These are phyloP conservation scores for Acipenser transmontanus DNA, from an alignment of 2,797 vertebrate genomes.

Conservation along the genomic window DNA sequence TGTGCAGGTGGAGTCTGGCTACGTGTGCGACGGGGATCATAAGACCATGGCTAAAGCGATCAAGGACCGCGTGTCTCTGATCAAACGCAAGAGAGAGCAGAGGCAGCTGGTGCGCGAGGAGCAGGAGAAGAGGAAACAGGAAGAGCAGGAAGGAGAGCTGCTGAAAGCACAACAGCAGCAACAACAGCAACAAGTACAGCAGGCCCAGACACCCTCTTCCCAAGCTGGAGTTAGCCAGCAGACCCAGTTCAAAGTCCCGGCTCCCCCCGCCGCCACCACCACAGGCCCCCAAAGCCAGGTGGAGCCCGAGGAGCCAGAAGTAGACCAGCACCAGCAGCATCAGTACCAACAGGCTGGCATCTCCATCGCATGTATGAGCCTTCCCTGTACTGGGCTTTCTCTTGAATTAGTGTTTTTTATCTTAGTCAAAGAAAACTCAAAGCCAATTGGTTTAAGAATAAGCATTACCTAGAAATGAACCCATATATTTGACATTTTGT, in stretches of 20 bases:
- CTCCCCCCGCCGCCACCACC: conserved; percentile 32
- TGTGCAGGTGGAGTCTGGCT: conserved; percentile 88
- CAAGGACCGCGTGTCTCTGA: conserved; percentile 91
- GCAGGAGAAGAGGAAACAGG: conserved; percentile 82
- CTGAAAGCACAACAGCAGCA: too few relatives aligned
- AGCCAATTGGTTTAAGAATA: too few relatives aligned
- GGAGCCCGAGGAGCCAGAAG: conserved; percentile 81
- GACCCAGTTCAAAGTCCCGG: conserved; percentile 34
- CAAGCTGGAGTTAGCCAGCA: conserved; percentile 36
- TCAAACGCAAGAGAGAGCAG: conserved; percentile 88
- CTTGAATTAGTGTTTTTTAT: too few relatives aligned
- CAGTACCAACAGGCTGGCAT: conserved; percentile 65
- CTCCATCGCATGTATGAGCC: conserved; percentile 60
- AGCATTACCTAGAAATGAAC: too few relatives aligned
- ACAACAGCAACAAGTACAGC: too few relatives aligned
- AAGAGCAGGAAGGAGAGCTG: conserved; percentile 53
- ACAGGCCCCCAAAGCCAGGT: conserved; percentile 62
- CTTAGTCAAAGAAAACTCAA: too few relatives aligned
- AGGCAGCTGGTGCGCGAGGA: conserved; percentile 84
- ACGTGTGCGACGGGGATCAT: conserved; percentile 94
- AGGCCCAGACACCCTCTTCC: conserved; percentile 26
- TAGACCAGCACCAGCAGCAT: conserved; percentile 75
- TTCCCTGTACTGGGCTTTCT: background rate
- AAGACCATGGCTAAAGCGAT: conserved; percentile 99
- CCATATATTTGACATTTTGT: too few relatives aligned